Conservation (phyloP, 1,140 invertebrate species). For the Trichonephila clavata region DNA sequence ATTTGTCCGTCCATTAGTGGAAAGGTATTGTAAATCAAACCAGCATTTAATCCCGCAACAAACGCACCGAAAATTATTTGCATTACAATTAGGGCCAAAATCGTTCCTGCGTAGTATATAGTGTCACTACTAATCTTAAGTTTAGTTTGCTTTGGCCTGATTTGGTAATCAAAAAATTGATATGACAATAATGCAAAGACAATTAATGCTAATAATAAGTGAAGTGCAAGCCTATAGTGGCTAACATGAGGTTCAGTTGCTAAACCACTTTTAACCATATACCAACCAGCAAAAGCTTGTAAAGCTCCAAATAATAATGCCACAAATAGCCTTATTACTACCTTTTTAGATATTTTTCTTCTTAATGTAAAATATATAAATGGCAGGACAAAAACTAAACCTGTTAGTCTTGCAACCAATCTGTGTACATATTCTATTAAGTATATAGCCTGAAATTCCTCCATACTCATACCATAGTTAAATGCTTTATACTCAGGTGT, state of each 20-base stretch:
- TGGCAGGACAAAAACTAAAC: constrained; percentile 2
- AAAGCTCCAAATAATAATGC: constrained; percentile 14
- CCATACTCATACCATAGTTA: constrained; percentile 1
- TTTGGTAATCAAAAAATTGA: constrained; percentile 10
- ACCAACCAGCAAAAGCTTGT: constrained; percentile 11
- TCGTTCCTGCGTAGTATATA: too few relatives aligned
- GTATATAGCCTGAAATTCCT: constrained; percentile 13
- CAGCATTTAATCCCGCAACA: too few relatives aligned
- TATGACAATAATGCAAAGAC: not conserved
- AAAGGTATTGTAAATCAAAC: too few relatives aligned
- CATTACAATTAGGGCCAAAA: too few relatives aligned
- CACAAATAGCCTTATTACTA: constrained; percentile 16
- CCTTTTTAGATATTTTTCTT: constrained; percentile 16
- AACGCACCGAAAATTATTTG: too few relatives aligned
- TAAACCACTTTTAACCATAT: not conserved
- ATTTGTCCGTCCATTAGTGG: too few relatives aligned
- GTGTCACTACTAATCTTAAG: too few relatives aligned
- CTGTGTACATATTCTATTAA: constrained; percentile 3
- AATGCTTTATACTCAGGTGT: constrained; percentile 13
- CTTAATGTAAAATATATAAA: constrained; percentile 18
- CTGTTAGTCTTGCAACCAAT: constrained; percentile 11
- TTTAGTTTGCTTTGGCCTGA: not conserved
- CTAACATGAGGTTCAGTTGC: too few relatives aligned
- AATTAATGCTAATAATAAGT: constrained; percentile 17
- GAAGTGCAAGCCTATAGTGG: not conserved